Conservation (phyloP, 2,888 invertebrate genomes). For the Andrena bicolor region DNA sequence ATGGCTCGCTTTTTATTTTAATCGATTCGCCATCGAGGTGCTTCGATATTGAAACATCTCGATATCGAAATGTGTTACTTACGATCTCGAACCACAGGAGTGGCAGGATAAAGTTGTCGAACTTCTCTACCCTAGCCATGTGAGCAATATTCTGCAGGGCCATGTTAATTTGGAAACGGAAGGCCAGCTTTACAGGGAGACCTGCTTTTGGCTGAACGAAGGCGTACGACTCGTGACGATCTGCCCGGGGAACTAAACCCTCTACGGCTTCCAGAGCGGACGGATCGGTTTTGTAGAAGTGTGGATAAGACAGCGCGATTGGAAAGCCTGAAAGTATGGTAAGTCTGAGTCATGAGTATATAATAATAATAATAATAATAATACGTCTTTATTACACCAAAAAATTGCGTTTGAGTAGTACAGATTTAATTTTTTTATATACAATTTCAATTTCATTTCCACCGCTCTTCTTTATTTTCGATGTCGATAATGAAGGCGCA, state of each 20-base stretch:
- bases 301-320: constrained; percentile 94
- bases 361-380: too few species aligned
- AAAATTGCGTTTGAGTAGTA: too few species aligned
- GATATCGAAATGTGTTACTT: constrained; percentile 85
- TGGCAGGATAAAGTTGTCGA: constrained; percentile 91
- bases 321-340: constrained; percentile 88
- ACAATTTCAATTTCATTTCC: not conserved
- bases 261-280: constrained; percentile 88
- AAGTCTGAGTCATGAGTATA: not conserved
- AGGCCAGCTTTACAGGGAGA: constrained; percentile 91
- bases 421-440: too few species aligned
- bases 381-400: too few species aligned
- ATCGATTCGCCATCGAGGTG: too few species aligned
- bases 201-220: constrained; percentile 94
- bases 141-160: constrained; percentile 89
- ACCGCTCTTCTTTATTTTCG: too few species aligned
- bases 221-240: constrained; percentile 90
- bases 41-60: not conserved
- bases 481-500: not conserved
- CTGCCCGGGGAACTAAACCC: constrained; percentile 88
- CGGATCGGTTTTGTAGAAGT: constrained; percentile 92
- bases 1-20: not conserved
- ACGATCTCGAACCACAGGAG: constrained; percentile 96
- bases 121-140: constrained; percentile 89
- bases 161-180: constrained; percentile 95